phyloP scores from a whole-genome alignment of 2,888 invertebrate species.

The Epinotia demarniana region DNA sequence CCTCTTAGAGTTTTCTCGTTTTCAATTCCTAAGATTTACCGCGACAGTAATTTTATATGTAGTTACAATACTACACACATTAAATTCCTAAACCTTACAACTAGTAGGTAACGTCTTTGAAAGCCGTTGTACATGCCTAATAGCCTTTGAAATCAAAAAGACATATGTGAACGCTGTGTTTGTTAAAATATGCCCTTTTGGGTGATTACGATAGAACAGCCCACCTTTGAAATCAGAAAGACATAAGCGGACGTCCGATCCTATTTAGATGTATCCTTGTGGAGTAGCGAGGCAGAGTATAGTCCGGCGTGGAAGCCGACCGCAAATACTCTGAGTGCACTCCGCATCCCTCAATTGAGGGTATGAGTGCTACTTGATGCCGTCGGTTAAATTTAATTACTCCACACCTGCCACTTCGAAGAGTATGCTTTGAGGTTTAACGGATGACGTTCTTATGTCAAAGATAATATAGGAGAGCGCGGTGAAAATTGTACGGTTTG shows the following conservation, averaged over 20 bases:
- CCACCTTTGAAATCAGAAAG: not conserved
- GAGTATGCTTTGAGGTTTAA: not conserved
- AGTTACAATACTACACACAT: no score
- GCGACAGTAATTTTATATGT: no score
- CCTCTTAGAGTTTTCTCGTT: no score
- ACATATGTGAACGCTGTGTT: no score
- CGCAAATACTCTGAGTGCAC: slow-evolving; percentile 32
- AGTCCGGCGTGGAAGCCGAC: slow-evolving; percentile 12
- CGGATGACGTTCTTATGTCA: not conserved
- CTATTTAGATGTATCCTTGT: not conserved
- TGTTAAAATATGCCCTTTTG: no score
- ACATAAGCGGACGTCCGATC: not conserved
- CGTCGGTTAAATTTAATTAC: slow-evolving; percentile 26
- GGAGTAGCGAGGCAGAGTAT: not conserved
- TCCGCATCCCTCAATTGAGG: slow-evolving; percentile 10
- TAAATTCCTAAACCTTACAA: no score
- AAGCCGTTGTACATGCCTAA: no score
- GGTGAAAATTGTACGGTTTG: no score
- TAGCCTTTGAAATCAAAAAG: no score
- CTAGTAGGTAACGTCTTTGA: no score
- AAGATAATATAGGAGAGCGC: not conserved
- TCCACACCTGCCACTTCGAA: slow-evolving; percentile 8
- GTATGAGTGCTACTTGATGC: slow-evolving; percentile 24
- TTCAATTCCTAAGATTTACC: no score
- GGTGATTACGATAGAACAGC: not conserved